Percentiles rank a stretch among this genome's conserved stretches.
These are phyloP conservation scores for Ophion ellenae DNA, from an alignment of 2,888 invertebrate genomes.

Conservation along the genomic window DNA sequence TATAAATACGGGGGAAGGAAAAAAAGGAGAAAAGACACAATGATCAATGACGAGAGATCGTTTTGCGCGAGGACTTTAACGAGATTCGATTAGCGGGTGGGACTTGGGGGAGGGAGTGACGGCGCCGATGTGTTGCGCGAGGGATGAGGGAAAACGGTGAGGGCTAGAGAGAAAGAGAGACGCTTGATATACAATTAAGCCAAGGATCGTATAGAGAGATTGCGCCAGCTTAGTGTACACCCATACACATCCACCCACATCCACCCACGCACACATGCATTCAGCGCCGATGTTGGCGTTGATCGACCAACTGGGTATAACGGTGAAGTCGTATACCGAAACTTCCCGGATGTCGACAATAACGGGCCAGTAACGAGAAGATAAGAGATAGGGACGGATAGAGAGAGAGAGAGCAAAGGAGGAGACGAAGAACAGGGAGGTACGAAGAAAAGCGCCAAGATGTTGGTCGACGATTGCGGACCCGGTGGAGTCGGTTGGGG, in stretches of 20 bases:
- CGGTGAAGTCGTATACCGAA: constrained; percentile 46
- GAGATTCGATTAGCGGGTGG: constrained; percentile 61
- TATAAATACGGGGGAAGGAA: background rate
- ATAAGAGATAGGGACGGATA: constrained; percentile 8
- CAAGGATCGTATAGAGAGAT: constrained; percentile 32
- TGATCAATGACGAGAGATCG: constrained; percentile 54
- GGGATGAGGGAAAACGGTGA: background rate
- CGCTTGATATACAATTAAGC: constrained; percentile 47
- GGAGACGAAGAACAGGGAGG: background rate
- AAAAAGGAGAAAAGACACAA: constrained; percentile 24
- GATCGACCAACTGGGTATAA: constrained; percentile 32
- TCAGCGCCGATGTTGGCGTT: constrained; percentile 6
- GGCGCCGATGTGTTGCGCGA: constrained; percentile 19
- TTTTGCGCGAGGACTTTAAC: constrained; percentile 55
- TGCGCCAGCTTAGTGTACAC: background rate
- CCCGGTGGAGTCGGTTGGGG: constrained; percentile 76
- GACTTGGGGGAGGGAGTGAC: constrained; percentile 18
- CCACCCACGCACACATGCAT: background rate
- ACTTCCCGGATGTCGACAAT: constrained; percentile 59
- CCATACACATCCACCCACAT: background rate
- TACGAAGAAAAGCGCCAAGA: constrained; percentile 65
- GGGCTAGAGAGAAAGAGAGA: background rate
- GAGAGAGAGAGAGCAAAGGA: background rate
- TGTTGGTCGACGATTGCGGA: constrained; percentile 81
- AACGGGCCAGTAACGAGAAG: constrained; percentile 42